Percentiles rank a stretch among this genome's conserved stretches.
Conservation (phyloP, 2,797 vertebrate species). For the Mormyrops boulengeri region DNA sequence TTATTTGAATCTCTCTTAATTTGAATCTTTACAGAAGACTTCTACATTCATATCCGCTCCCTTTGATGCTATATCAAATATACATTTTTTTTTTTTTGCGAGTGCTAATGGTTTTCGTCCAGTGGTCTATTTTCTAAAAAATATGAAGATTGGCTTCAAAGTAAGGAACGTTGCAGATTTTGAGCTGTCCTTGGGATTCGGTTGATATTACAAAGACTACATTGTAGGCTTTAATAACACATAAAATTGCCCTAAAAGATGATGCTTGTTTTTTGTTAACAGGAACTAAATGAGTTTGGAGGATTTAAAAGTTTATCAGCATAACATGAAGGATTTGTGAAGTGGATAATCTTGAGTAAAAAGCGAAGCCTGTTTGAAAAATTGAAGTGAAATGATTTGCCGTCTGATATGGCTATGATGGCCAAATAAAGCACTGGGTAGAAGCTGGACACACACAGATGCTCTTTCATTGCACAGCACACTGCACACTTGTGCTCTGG, state of each 20-base stretch:
- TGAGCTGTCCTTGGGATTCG: background rate
- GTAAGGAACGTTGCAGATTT: background rate
- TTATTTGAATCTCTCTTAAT: background rate
- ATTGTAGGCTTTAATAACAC: background rate
- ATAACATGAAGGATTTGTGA: background rate
- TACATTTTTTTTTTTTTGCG: background rate
- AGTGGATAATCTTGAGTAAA: background rate
- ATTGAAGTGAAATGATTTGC: constrained; percentile 50
- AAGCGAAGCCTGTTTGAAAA: constrained; percentile 8
- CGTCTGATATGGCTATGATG: constrained; percentile 53
- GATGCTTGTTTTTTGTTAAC: background rate
- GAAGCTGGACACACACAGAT: constrained; percentile 38
- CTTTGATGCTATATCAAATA: background rate
- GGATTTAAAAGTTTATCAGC: background rate
- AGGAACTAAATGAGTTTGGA: background rate
- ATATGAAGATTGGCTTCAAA: background rate
- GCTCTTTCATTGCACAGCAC: constrained; percentile 42
- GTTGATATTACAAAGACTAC: background rate
- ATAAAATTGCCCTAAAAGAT: background rate
- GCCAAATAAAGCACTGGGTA: constrained; percentile 62
- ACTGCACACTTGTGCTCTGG: constrained; percentile 54
- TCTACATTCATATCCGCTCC: background rate
- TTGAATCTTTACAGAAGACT: background rate
- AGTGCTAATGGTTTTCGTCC: background rate
- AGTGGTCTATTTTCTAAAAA: background rate